These are phyloP conservation scores for Eublepharis macularius DNA, from an alignment of 2,113 vertebrate species.

Conservation along the genomic window DNA sequence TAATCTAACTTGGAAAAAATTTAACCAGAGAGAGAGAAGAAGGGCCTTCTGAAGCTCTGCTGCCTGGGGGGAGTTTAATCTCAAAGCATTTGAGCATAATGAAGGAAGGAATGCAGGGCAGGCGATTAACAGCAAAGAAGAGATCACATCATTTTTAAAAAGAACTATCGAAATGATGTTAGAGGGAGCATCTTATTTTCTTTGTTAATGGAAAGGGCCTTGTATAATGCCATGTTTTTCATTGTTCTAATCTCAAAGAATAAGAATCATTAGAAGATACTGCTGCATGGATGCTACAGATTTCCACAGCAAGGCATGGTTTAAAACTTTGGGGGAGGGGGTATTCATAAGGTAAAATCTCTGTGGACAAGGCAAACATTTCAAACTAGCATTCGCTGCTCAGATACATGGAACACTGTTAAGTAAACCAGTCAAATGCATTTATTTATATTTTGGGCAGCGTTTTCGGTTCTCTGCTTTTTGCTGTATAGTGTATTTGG, in stretches of 20 bases:
- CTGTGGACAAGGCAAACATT: not conserved
- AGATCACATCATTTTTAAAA: constrained; percentile 65
- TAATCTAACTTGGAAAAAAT: constrained; percentile 77
- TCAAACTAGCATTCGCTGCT: not conserved
- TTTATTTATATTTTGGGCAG: too few relatives aligned
- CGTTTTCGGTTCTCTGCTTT: too few relatives aligned
- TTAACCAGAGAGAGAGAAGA: constrained; percentile 24
- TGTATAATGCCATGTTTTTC: constrained; percentile 47
- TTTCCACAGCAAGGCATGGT: constrained; percentile 22
- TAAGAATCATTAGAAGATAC: constrained; percentile 4
- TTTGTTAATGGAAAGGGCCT: constrained; percentile 68
- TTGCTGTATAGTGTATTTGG: too few relatives aligned
- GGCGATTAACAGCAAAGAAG: constrained; percentile 81
- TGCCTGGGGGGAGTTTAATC: constrained; percentile 77
- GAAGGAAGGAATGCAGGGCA: constrained; percentile 78
- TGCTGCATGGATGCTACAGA: constrained; percentile 36
- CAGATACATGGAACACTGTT: not conserved
- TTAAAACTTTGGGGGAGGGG: not conserved
- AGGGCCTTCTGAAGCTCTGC: constrained; percentile 73
- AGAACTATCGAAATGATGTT: constrained; percentile 66
- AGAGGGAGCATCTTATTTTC: constrained; percentile 65
- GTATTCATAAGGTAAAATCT: not conserved
- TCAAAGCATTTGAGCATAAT: constrained; percentile 75
- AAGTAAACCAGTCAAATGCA: too few relatives aligned
- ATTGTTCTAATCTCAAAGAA: constrained; percentile 61